Base-by-base conservation (phyloP, 2,888 invertebrate species). In the Scaeva pyrastri region DNA sequence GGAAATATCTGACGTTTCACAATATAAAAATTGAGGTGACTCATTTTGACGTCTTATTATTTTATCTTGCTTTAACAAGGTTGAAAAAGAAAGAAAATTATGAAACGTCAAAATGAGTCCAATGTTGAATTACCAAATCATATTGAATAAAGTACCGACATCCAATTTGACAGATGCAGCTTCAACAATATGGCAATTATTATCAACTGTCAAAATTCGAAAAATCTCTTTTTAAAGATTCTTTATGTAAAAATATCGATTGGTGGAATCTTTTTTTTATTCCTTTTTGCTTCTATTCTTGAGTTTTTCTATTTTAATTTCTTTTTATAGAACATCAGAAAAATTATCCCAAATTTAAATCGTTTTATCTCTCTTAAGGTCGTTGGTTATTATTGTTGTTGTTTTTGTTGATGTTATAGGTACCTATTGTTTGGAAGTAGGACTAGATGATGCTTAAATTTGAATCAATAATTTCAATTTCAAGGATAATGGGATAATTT, bases 391-490 rank as follows among this genome's bases (percentile, higher is more conserved):
- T 12, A 10, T 26, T 11, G 19, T 58, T 19, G 21, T 36, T 39
- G 19, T 39, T 60, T 19, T 60, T 39, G 56, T 39, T 21, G 5
- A 31, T 31, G 5, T 31, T 31, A n/a, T n/a, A n/a, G n/a, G n/a
- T n/a, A n/a, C n/a, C n/a, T n/a, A n/a, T 55, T 23, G 14, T 8
- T 52, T 14, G 5, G 1, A 12, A 41, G 5, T 6, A 5, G 45
- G 10, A n/a, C n/a, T n/a, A 50, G 7, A 12, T 16, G 52, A 45
- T 14, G 23, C 36, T 39, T 36, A 50, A 39, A 52, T 41, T 68
- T 68, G n/a, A 68, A 52, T 68, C 68, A 68, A 52, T 68, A 39
- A 41, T 52, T 52, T 68, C 23, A 2, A 52, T 68, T 39, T 39
- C 11, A 23, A 11, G 52, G 39, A 68, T 68, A 23, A 68, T 23